These are phyloP conservation scores for Pelagia noctiluca DNA, from an alignment of 30 jellyfish, hydroid and myxozoan species.

Conservation along the genomic window DNA sequence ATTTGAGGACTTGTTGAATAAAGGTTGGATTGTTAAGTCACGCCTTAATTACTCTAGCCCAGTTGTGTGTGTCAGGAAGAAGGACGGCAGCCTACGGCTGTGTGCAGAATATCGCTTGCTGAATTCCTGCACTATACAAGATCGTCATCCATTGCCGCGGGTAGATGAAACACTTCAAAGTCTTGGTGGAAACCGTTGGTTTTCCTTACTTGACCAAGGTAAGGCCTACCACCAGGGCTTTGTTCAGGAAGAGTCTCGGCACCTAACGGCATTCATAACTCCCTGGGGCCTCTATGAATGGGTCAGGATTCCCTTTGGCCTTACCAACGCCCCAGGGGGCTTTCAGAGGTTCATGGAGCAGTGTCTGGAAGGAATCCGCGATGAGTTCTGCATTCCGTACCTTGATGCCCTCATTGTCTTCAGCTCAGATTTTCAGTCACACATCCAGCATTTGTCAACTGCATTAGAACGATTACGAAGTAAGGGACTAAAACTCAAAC, in stretches of 20 bases:
- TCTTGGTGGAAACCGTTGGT: slow-evolving; percentile 64
- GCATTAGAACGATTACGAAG: slow-evolving; percentile 14
- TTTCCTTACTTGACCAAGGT: slow-evolving; percentile 59
- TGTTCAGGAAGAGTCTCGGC: slow-evolving; percentile 51
- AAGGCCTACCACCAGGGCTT: slow-evolving; percentile 76
- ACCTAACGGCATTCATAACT: slow-evolving; percentile 47
- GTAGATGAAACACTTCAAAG: slow-evolving; percentile 21
- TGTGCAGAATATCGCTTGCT: slow-evolving; percentile 39
- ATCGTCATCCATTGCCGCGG: slow-evolving; percentile 61
- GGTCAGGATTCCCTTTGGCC: slow-evolving; percentile 67
- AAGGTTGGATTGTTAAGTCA: slow-evolving; percentile 32
- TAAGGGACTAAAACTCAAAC: slow-evolving; percentile 28
- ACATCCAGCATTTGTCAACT: slow-evolving; percentile 10
- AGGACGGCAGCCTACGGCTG: slow-evolving; percentile 25
- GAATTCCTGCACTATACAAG: slow-evolving; percentile 31
- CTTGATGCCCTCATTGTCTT: slow-evolving; percentile 37
- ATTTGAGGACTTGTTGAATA: slow-evolving; percentile 7
- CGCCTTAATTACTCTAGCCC: slow-evolving; percentile 12
- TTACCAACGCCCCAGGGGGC: slow-evolving; percentile 57
- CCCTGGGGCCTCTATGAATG: slow-evolving; percentile 68
- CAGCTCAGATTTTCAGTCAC: slow-evolving; percentile 14
- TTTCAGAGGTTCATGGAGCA: slow-evolving; percentile 65
- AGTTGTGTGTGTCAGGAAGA: slow-evolving; percentile 31
- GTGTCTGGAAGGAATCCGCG: slow-evolving; percentile 33
- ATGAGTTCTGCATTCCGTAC: slow-evolving; percentile 43